Percentiles rank a stretch among this genome's conserved stretches.
Conservation (phyloP, 2,113 vertebrate genomes). For the Ornithorhynchus anatinus region DNA sequence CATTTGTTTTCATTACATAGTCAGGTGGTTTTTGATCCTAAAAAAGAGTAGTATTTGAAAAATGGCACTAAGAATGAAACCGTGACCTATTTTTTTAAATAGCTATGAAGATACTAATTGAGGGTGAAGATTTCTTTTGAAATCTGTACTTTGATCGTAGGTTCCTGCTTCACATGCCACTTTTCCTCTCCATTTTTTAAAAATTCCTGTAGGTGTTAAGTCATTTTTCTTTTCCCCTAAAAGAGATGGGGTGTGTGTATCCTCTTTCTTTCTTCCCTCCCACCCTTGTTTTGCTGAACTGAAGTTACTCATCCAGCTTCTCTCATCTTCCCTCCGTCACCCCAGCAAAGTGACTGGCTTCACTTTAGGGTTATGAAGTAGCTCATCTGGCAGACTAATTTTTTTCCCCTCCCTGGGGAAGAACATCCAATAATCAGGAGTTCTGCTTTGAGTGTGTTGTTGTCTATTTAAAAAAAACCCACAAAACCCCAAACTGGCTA, state of each 20-base stretch:
- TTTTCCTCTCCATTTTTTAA: too few relatives aligned
- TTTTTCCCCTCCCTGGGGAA: not conserved
- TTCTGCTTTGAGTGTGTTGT: not conserved
- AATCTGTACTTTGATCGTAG: slow-evolving; percentile 22
- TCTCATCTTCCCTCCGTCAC: slow-evolving; percentile 10
- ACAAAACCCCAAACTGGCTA: not conserved
- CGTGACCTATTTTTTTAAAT: slow-evolving; percentile 68
- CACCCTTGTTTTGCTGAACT: slow-evolving; percentile 12
- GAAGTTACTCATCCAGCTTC: slow-evolving; percentile 28
- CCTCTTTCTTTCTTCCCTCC: slow-evolving; percentile 2
- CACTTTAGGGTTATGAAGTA: slow-evolving; percentile 1
- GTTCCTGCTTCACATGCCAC: slow-evolving; percentile 44
- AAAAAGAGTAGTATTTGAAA: slow-evolving; percentile 45
- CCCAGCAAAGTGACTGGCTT: slow-evolving; percentile 13
- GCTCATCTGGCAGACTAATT: slow-evolving; percentile 17
- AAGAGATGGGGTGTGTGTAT: slow-evolving; percentile 44
- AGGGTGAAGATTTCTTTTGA: slow-evolving; percentile 63
- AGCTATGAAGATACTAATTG: slow-evolving; percentile 67
- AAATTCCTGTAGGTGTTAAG: slow-evolving; percentile 13
- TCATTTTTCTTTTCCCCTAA: not conserved
- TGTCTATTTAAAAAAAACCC: not conserved
- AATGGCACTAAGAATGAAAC: slow-evolving; percentile 66
- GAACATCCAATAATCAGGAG: slow-evolving; percentile 7
- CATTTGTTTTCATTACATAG: slow-evolving; percentile 69
- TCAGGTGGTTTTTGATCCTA: slow-evolving; percentile 55